These are phyloP conservation scores for Corydoras sp. DNA, from an alignment of 2,113 vertebrate genomes.

Conservation along the genomic window DNA sequence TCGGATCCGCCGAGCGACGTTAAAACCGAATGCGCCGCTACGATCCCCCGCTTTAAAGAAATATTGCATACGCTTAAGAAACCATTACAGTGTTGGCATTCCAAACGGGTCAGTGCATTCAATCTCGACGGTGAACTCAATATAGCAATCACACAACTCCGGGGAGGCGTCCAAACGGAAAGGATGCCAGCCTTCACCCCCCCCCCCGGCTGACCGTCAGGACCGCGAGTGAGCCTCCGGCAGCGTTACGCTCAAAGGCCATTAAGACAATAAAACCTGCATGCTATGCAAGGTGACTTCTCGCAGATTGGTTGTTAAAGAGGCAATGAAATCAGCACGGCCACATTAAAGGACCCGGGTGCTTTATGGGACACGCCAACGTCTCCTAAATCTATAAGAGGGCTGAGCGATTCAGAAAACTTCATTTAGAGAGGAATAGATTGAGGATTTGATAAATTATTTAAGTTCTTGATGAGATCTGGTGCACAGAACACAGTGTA, in stretches of 20 bases:
- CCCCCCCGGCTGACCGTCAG: slow-evolving; percentile 24
- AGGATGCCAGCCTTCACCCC: slow-evolving; percentile 31
- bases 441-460: background rate
- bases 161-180: slow-evolving; percentile 32
- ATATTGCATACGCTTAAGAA: slow-evolving; percentile 42
- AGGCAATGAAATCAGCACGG: slow-evolving; percentile 59
- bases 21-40: background rate
- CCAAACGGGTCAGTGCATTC: slow-evolving; percentile 44
- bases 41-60: slow-evolving; percentile 19
- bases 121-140: slow-evolving; percentile 44
- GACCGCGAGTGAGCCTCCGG: slow-evolving; percentile 45
- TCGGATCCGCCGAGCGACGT: no score
- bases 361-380: slow-evolving; percentile 36
- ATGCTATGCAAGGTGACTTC: slow-evolving; percentile 67
- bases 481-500: no score
- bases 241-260: slow-evolving; percentile 52
- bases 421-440: background rate
- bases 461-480: no score
- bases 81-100: slow-evolving; percentile 44
- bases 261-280: slow-evolving; percentile 59
- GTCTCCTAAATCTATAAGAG: no score
- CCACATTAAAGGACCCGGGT: slow-evolving; percentile 56
- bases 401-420: background rate
- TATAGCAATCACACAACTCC: slow-evolving; percentile 42
- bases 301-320: slow-evolving; percentile 55